phyloP scores from a whole-genome alignment of 2,113 vertebrate genomes.

The Stigmatopora argus region DNA sequence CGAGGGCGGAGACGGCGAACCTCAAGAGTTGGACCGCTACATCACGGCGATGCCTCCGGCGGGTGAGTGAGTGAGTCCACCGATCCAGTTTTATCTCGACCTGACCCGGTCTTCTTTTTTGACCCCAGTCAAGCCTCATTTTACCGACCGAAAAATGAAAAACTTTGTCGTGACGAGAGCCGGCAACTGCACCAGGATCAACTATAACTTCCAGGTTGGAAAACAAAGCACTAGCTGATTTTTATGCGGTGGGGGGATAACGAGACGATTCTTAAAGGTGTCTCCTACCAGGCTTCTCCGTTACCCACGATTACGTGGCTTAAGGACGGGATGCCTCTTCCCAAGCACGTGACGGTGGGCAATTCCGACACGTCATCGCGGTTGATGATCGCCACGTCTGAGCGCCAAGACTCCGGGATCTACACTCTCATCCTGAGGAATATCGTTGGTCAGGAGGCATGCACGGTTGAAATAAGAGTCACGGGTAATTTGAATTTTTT shows the following conservation, averaged over 20 bases:
- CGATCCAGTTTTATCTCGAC: neutral
- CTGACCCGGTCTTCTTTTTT: neutral
- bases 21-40: conserved; percentile 65
- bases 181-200: conserved; percentile 72
- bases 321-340: conserved; percentile 74
- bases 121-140: conserved; percentile 73
- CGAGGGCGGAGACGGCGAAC: conserved; percentile 68
- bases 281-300: conserved; percentile 70
- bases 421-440: conserved; percentile 73
- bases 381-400: conserved; percentile 71
- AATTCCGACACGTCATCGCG: conserved; percentile 68
- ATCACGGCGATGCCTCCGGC: conserved; percentile 60
- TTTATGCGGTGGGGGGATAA: too few relatives aligned
- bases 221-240: neutral
- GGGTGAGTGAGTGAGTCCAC: conserved; percentile 63
- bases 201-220: conserved; percentile 75
- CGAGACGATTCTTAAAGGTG: neutral
- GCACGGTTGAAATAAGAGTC: conserved; percentile 74
- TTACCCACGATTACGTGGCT: conserved; percentile 75
- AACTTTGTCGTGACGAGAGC: conserved; percentile 70
- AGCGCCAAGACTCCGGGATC: conserved; percentile 70
- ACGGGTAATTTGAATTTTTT: conserved; percentile 65
- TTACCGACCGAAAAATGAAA: conserved; percentile 72
- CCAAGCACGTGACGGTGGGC: conserved; percentile 58
- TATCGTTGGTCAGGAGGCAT: conserved; percentile 65